A percentile compares a stretch with the other conserved stretches of the same genome.
Conservation (phyloP, 2,797 vertebrate genomes). For the Anguilla pacifica region DNA sequence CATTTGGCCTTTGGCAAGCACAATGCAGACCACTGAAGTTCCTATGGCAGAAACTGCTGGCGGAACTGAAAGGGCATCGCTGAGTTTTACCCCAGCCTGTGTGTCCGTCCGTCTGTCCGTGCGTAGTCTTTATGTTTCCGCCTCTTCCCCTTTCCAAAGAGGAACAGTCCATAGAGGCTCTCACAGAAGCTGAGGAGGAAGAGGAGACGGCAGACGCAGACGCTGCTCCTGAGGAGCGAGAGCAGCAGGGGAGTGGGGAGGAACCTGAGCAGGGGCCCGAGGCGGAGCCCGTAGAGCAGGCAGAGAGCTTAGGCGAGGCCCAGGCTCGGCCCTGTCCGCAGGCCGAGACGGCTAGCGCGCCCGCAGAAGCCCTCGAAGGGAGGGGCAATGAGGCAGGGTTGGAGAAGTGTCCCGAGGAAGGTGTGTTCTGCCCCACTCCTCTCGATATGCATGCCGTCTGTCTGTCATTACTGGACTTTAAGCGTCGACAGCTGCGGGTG, state of each 20-base stretch:
- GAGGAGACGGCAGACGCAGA: conserved; percentile 77
- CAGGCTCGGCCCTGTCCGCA: conserved; percentile 71
- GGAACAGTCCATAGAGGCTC: conserved; percentile 90
- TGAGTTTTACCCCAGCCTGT: conserved; percentile 75
- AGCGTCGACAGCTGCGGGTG: too few relatives aligned
- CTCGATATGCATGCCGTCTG: conserved; percentile 84
- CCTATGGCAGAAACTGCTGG: conserved; percentile 11
- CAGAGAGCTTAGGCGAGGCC: conserved; percentile 75
- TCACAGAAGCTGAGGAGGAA: conserved; percentile 80
- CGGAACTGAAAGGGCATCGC: conserved; percentile 72
- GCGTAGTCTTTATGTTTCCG: conserved; percentile 84
- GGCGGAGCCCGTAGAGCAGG: conserved; percentile 76
- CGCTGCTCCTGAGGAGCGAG: conserved; percentile 83
- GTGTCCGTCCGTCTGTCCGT: conserved; percentile 54
- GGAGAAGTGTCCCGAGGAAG: conserved; percentile 81
- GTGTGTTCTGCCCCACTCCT: conserved; percentile 80
- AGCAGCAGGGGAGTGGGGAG: conserved; percentile 80
- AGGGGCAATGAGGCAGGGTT: conserved; percentile 69
- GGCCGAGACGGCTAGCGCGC: conserved; percentile 76
- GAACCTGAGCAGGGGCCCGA: conserved; percentile 76
- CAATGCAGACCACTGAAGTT: neutral
- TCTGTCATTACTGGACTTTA: conserved; percentile 51
- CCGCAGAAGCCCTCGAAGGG: conserved; percentile 74
- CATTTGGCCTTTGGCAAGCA: neutral
- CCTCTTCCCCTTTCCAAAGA: conserved; percentile 85